phyloP scores from a whole-genome alignment of 2,113 vertebrate species.

The Desmodus rotundus region DNA sequence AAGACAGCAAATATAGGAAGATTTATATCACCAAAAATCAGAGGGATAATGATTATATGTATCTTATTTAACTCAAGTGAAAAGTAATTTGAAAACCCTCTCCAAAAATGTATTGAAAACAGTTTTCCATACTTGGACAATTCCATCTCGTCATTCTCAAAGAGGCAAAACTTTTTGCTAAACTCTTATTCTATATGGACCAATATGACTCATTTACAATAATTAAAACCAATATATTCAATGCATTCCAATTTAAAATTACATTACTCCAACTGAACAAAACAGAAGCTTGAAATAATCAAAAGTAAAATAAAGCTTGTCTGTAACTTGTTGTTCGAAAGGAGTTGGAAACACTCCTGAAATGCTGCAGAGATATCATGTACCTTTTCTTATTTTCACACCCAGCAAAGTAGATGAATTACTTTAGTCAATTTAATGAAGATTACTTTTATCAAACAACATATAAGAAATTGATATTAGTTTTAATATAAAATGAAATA shows the following conservation, averaged over 20 bases:
- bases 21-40: background rate
- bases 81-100: slow-evolving; percentile 19
- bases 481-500: background rate
- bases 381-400: background rate
- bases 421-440: background rate
- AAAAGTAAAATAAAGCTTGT: slow-evolving; percentile 54
- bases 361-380: background rate
- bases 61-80: background rate
- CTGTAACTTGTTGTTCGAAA: slow-evolving; percentile 24
- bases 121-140: background rate
- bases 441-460: background rate
- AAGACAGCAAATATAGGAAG: background rate
- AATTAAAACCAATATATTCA: background rate
- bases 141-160: background rate
- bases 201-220: background rate
- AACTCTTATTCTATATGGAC: background rate
- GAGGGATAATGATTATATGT: background rate
- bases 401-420: background rate
- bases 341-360: background rate
- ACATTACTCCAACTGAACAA: slow-evolving; percentile 58
- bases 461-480: background rate
- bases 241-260: background rate
- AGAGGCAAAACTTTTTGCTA: background rate
- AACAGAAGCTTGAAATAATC: slow-evolving; percentile 57
- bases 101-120: background rate